Evolutionary conservation across 2,113 vertebrate genomes (phyloP).

Genomic region (Theristicus caerulescens): DNA sequence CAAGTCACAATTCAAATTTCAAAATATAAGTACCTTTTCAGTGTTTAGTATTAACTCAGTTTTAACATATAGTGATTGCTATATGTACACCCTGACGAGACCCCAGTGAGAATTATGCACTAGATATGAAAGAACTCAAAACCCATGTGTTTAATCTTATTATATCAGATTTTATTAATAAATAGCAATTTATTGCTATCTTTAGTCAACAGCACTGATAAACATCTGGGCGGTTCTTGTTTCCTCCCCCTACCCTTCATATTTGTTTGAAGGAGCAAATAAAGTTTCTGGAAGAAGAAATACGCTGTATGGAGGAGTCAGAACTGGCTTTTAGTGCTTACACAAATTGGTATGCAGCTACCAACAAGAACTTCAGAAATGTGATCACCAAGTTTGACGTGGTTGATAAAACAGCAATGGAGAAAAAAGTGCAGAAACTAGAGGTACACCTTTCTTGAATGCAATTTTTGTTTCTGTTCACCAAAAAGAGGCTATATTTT

Average conservation of each 20-base stretch:
- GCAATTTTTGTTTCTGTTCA: background rate
- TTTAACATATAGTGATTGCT: background rate
- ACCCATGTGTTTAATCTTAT: background rate
- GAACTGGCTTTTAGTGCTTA: constrained; percentile 83
- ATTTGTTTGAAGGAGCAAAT: constrained; percentile 84
- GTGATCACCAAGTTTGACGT: constrained; percentile 76
- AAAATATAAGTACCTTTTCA: background rate
- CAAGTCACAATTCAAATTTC: background rate
- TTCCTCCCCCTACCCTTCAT: background rate
- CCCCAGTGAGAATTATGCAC: background rate
- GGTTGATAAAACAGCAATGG: constrained; percentile 84
- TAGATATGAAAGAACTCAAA: background rate
- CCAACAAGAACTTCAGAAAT: constrained; percentile 82
- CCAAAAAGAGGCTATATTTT: background rate
- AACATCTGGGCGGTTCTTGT: background rate
- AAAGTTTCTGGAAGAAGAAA: constrained; percentile 91
- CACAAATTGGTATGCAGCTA: constrained; percentile 85
- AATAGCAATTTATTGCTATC: background rate
- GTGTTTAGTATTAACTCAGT: background rate
- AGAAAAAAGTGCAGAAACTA: constrained; percentile 87
- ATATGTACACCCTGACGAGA: background rate
- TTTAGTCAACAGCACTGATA: background rate
- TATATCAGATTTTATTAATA: background rate
- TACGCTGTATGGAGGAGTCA: constrained; percentile 86
- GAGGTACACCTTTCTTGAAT: constrained; percentile 79